These are phyloP conservation scores for Heliconius aoede DNA, from an alignment of 2,888 invertebrate species.

Conservation along the genomic window DNA sequence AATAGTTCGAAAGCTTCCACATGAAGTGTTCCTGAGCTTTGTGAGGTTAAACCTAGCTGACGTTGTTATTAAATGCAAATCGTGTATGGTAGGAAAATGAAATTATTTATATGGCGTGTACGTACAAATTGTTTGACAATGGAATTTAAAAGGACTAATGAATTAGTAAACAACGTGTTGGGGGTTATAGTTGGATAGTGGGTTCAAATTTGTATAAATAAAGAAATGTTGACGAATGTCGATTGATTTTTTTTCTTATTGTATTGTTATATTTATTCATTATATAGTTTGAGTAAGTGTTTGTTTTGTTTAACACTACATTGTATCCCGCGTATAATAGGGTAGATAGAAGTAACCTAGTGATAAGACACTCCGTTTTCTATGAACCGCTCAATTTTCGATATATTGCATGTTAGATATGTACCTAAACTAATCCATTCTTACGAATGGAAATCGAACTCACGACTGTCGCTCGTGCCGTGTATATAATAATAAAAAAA, in stretches of 20 bases:
- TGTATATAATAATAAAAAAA: too few relatives aligned
- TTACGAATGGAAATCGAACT: too few relatives aligned
- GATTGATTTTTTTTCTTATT: too few relatives aligned
- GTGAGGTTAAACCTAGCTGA: constrained; percentile 14
- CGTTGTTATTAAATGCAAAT: constrained; percentile 2
- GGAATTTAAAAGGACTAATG: constrained; percentile 9
- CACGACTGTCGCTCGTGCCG: too few relatives aligned
- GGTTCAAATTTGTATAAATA: background rate
- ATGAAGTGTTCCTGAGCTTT: background rate
- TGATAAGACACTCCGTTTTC: too few relatives aligned
- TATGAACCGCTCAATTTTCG: too few relatives aligned
- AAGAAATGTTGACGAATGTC: too few relatives aligned
- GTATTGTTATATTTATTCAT: background rate
- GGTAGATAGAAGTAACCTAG: too few relatives aligned
- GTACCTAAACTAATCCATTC: too few relatives aligned
- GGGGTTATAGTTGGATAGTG: background rate
- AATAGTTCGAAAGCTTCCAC: constrained; percentile 15
- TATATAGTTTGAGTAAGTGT: background rate
- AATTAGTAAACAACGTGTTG: background rate
- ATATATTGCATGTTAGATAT: too few relatives aligned
- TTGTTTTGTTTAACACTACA: too few relatives aligned
- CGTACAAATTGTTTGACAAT: background rate
- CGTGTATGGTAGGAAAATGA: background rate
- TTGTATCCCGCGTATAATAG: too few relatives aligned
- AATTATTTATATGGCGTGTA: constrained; percentile 13